Evolutionary conservation across 2,888 invertebrate species (phyloP).

Genomic region (Thereva unica): DNA sequence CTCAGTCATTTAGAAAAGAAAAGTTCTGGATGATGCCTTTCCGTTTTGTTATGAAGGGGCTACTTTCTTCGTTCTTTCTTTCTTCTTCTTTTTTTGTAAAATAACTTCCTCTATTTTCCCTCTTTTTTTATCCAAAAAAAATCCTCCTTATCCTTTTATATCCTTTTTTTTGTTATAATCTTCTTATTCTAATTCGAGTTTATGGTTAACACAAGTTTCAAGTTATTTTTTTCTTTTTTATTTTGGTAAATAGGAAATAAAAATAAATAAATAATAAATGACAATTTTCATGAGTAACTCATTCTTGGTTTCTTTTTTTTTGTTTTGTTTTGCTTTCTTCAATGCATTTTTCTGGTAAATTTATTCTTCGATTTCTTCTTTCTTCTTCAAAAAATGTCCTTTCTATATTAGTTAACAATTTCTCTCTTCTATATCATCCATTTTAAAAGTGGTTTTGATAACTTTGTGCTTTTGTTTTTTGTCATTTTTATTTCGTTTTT

Average conservation of each 20-base stretch:
- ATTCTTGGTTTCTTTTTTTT: constrained; percentile 20
- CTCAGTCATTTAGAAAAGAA: constrained; percentile 55
- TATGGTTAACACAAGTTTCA: too few relatives aligned
- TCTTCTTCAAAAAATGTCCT: not conserved
- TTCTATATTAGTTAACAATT: too few relatives aligned
- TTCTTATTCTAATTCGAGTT: too few relatives aligned
- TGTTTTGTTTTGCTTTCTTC: constrained; percentile 17
- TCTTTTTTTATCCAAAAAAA: too few relatives aligned
- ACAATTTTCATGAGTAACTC: constrained; percentile 37
- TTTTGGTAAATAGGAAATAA: constrained; percentile 16
- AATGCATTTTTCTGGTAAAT: not conserved
- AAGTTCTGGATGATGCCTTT: not conserved
- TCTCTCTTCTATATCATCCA: too few relatives aligned
- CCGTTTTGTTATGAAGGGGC: not conserved
- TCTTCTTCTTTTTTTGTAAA: constrained; percentile 8
- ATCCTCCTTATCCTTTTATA: too few relatives aligned
- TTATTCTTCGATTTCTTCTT: constrained; percentile 4
- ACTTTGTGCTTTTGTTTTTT: too few relatives aligned
- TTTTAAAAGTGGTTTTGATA: too few relatives aligned
- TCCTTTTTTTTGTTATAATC: too few relatives aligned
- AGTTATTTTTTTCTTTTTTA: constrained; percentile 1
- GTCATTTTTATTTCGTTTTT: constrained; percentile 1
- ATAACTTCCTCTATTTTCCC: too few relatives aligned
- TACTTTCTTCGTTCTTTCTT: constrained; percentile 8
- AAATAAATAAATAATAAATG: constrained; percentile 36